Evolutionary conservation across 23 tunicate genomes (phyloP), one percentile per base, ranked within the genome.

Genomic region (Ciona savignyi): DNA sequence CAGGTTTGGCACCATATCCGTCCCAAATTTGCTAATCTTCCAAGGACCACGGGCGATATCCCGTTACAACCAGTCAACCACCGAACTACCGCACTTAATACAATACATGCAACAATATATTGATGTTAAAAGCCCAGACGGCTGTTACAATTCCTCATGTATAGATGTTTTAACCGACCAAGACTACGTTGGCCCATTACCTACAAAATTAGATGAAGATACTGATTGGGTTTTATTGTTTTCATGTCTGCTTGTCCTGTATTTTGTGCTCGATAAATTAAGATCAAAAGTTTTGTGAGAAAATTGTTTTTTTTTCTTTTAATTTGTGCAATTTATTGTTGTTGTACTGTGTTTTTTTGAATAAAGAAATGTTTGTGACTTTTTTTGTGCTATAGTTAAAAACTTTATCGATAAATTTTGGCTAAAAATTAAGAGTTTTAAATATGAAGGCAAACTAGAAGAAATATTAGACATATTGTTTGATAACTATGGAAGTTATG

Each of bases 1-100:
- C 51, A 73, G 77, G 27, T 73, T 51, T 27, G 77, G 77, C 19
- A 73, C 77, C 1, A 60, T 48, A 49, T 60, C 77, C 11, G 77
- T 73, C 0, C 77, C 77, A 3, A 60, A 56, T 29, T 9, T 73
- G n/a, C 27, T 73, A 48, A 73, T 73, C 24, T 73, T 73, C 28
- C 62, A 73, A 49, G 77, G 77, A 27, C 66, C 51, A 22, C 65
- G 66, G 23, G n/a, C 66, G 4, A 27, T 73, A 0, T 23, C 32
- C 3, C 32, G 77, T 2, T 73, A 73, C 77, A 51, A 56, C 77
- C 29, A 25, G 51, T 48, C 77, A 2, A 23, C 24, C 28, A 15
- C 21, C 27, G 66, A 56, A 20, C 30, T 73, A 0, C 66, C 65
- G 0, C 1, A 19, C 11, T 22, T 73, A 60, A 49, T 51, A 0